A percentile compares a stretch with the other conserved stretches of the same genome.
Evolutionary conservation across 2,113 vertebrate species (phyloP).

Genomic region (Ancistrus triradiatus): DNA sequence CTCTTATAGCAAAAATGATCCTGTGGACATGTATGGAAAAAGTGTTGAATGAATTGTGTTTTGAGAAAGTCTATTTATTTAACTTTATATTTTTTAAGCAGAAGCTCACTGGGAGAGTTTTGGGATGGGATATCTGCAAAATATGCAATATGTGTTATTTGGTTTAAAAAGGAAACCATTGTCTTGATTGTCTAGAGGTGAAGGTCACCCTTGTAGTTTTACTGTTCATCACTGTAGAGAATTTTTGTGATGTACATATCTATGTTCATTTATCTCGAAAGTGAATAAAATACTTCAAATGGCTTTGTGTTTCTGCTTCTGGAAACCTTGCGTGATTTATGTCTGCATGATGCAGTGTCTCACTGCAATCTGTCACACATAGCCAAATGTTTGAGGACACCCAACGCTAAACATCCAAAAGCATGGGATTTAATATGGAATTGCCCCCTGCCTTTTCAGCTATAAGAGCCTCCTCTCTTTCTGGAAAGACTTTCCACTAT

Average conservation of each 20-base stretch:
- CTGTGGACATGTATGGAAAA: conserved; percentile 39
- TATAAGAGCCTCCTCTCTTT: too few species aligned
- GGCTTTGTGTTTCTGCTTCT: conserved; percentile 18
- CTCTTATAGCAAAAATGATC: conserved; percentile 27
- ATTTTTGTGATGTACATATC: conserved; percentile 57
- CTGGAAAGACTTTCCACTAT: too few species aligned
- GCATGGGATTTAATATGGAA: too few species aligned
- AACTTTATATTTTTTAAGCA: conserved; percentile 55
- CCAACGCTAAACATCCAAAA: too few species aligned
- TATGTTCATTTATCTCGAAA: conserved; percentile 55
- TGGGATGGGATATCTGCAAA: conserved; percentile 42
- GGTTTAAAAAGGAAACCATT: conserved; percentile 43
- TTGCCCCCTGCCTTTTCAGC: too few species aligned
- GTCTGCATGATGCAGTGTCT: too few species aligned
- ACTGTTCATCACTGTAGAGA: conserved; percentile 50
- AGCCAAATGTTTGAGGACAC: too few species aligned
- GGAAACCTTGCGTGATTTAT: neutral
- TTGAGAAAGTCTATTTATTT: conserved; percentile 50
- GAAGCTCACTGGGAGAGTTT: conserved; percentile 38
- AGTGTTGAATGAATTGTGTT: conserved; percentile 47
- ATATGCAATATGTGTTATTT: conserved; percentile 58
- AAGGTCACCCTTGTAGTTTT: conserved; percentile 49
- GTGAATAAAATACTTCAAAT: conserved; percentile 56
- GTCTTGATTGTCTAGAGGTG: conserved; percentile 44
- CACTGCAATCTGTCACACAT: too few species aligned